These are phyloP conservation scores for Drosophila gaucha DNA, from an alignment of 2,888 invertebrate genomes.

Conservation along the genomic window DNA sequence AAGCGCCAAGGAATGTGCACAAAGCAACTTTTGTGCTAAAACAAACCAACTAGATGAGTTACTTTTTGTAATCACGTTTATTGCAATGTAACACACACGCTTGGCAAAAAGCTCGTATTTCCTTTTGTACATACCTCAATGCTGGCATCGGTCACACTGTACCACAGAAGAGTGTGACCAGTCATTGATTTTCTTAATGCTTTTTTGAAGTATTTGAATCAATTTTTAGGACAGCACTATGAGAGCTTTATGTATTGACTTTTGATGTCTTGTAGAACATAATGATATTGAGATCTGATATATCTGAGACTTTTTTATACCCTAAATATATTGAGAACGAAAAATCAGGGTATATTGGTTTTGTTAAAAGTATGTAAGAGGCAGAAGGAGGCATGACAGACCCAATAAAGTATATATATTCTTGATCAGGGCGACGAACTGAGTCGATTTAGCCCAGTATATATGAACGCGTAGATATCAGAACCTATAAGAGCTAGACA, in stretches of 20 bases:
- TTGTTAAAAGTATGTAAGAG: too few relatives aligned
- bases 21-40: slow-evolving; percentile 40
- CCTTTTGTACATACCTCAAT: neutral
- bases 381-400: too few relatives aligned
- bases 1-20: slow-evolving; percentile 42
- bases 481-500: too few relatives aligned
- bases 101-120: neutral
- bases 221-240: neutral
- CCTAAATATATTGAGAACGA: too few relatives aligned
- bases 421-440: too few relatives aligned
- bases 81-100: neutral
- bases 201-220: neutral
- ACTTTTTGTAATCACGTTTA: slow-evolving; percentile 31
- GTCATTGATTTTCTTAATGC: too few relatives aligned
- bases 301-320: too few relatives aligned
- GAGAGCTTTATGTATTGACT: neutral
- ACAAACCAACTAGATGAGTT: slow-evolving; percentile 23
- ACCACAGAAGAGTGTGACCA: neutral
- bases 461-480: too few relatives aligned
- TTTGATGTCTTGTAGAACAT: neutral
- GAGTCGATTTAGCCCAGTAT: too few relatives aligned
- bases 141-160: slow-evolving; percentile 6
- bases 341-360: too few relatives aligned
- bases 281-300: too few relatives aligned
- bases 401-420: too few relatives aligned